Conservation (phyloP, 1,140 invertebrate genomes). For the Euura saliciscinereae region DNA sequence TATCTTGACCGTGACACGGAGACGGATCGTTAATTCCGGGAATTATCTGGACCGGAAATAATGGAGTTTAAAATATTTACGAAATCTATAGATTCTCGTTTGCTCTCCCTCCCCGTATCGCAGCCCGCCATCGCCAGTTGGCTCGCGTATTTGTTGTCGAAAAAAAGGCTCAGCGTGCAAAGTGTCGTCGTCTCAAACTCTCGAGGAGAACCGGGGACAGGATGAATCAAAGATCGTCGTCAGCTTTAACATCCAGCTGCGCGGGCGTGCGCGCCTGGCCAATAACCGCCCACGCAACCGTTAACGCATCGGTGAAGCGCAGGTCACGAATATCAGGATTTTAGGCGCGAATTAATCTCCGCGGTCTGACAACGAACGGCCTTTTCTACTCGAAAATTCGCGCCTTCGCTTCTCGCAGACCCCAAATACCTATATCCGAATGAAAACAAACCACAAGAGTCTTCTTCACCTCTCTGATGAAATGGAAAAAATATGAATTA, state of each 20-base stretch:
- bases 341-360: background rate
- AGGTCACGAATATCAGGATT: background rate
- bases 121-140: background rate
- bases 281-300: background rate
- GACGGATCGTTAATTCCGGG: background rate
- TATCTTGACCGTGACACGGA: too few relatives aligned
- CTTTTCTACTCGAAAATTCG: background rate
- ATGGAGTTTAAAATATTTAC: background rate
- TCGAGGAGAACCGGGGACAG: background rate
- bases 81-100: background rate
- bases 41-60: background rate
- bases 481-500: too few relatives aligned
- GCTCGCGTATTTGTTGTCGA: background rate
- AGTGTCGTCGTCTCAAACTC: background rate
- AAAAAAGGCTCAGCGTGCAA: background rate
- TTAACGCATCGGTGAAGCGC: background rate
- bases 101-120: background rate
- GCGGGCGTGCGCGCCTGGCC: background rate
- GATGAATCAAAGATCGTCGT: slow-evolving; percentile 1
- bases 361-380: background rate
- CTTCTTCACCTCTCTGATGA: too few relatives aligned
- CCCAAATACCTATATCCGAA: background rate
- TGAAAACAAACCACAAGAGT: too few relatives aligned
- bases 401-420: background rate
- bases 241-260: background rate